Evolutionary conservation across 1,140 invertebrate species (phyloP).

Genomic region (Belonocnema kinseyi): DNA sequence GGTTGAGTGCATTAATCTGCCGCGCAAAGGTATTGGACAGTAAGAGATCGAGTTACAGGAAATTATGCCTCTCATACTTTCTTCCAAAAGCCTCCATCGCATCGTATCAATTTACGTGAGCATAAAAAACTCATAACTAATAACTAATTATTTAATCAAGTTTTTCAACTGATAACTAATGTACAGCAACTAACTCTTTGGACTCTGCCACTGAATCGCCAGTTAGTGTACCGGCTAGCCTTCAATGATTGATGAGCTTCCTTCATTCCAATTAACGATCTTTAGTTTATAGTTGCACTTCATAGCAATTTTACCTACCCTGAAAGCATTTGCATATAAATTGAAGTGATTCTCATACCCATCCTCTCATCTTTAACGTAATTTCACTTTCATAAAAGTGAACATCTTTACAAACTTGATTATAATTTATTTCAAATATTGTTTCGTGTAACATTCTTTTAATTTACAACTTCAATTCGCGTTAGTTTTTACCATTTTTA

Average conservation of each 20-base stretch:
- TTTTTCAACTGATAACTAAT: neutral
- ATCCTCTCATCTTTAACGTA: neutral
- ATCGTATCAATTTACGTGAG: neutral
- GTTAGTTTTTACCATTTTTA: no score
- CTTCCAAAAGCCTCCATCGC: neutral
- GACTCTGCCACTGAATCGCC: slow-evolving; percentile 4
- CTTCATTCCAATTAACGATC: slow-evolving; percentile 5
- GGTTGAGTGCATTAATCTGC: slow-evolving; percentile 33
- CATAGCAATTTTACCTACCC: neutral
- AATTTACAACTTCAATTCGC: no score
- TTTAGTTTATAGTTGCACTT: slow-evolving; percentile 21
- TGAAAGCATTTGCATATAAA: slow-evolving; percentile 21
- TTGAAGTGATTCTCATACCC: slow-evolving; percentile 12
- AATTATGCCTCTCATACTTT: slow-evolving; percentile 32
- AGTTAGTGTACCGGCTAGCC: neutral
- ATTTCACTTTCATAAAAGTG: slow-evolving; percentile 23
- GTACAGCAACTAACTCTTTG: neutral
- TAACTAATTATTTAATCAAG: no score
- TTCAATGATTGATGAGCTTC: slow-evolving; percentile 21
- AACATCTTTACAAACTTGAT: slow-evolving; percentile 2
- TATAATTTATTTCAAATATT: neutral
- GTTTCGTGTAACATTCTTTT: neutral
- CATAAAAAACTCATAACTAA: neutral
- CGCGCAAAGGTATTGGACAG: neutral
- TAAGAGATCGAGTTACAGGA: slow-evolving; percentile 45